Evolutionary conservation across 37 sponge, comb jelly and placozoan species (phyloP), one percentile per base, ranked within the genome.

Genomic region (Axinella damicornis): DNA sequence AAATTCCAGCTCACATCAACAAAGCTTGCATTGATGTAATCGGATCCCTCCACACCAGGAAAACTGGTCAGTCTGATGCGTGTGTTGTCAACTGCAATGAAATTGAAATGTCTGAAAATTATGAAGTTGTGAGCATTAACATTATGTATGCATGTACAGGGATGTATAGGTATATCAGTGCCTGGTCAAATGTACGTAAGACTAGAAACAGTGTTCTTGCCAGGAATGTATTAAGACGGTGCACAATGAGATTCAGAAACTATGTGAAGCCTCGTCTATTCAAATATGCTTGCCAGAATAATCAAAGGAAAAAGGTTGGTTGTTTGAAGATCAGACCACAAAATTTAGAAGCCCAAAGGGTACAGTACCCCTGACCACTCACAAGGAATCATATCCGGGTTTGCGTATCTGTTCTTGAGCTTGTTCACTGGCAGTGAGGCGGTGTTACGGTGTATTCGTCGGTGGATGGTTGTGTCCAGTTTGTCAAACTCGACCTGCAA

Each of bases 21-120:
- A 53, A 78, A 95, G 77, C 81, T 97, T 36, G 96, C 99, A 88
- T 99, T 99, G 79, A 99, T 97, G 84, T 99, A 99, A 80, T 99
- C 99, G 27, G 95, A 94, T 27, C 94, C 94, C 28, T 91, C 90
- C n/a, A 89, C 88, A 24, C 95, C 95, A 64, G 89, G 87, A 37
- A 89, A 55, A 46, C 60, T 38, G 39, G 62, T 72, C 35, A 95
- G 80, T 22, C 87, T 66, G 55, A 80, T 70, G 18, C 96, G 71
- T 18, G 75, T 73, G 21, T 21, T 73, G 41, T 95, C 96, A 91
- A 75, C 91, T 85, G 57, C 36, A 79, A 71, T 14, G 40, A n/a
- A n/a, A n/a, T n/a, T n/a, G n/a, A n/a, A n/a, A n/a, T n/a, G n/a
- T n/a, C n/a, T n/a, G n/a, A n/a, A n/a, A n/a, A n/a, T n/a, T n/a